Base-by-base conservation (phyloP, 2,113 vertebrate species). In the Percopsis transmontana region DNA sequence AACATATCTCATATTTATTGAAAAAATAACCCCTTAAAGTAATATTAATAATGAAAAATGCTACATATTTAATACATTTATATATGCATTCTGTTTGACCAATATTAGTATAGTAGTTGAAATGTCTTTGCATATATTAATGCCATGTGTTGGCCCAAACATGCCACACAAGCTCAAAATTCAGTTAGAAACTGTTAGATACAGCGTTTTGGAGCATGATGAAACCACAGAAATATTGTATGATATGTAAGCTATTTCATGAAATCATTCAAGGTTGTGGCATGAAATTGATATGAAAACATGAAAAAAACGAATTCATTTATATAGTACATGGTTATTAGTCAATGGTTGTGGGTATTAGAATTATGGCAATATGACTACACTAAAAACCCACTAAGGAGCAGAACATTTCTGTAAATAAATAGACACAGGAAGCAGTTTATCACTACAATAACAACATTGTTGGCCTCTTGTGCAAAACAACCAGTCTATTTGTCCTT, bases 401-500 rank as follows among this genome's bases (percentile, higher is more conserved):
- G 27, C 8, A 1, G 27, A 33, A 33, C 27, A 1, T n/a, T n/a
- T n/a, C n/a, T 33, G 27, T 33, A 33, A 33, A 6, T 33, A 47
- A 62, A 20, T 19, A 44, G 56, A 33, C 67, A 19, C 39, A 20
- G 27, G 54, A 58, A 7, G 62, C 14, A 21, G 18, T 54, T 64
- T 41, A 15, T 42, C 24, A 39, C 19, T 12, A 16, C 23, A 57
- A 23, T 62, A 55, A 57, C 54, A 68, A 10, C 41, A 68, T 57
- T 45, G 24, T 42, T 50, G 38, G 18, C 21, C 27, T 67, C 33
- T 48, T 71, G 47, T 73, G 24, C 68, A 70, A 76, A 77, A 66
- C 72, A 54, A 41, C 68, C 23, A 39, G 70, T 78, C 42, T 75
- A 74, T 72, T 66, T 64, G 65, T 48, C 55, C 54, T 76, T 33